Evolutionary conservation across 1,140 invertebrate species (phyloP), one percentile per base, ranked within the genome.

Genomic region (Batillaria attramentaria): DNA sequence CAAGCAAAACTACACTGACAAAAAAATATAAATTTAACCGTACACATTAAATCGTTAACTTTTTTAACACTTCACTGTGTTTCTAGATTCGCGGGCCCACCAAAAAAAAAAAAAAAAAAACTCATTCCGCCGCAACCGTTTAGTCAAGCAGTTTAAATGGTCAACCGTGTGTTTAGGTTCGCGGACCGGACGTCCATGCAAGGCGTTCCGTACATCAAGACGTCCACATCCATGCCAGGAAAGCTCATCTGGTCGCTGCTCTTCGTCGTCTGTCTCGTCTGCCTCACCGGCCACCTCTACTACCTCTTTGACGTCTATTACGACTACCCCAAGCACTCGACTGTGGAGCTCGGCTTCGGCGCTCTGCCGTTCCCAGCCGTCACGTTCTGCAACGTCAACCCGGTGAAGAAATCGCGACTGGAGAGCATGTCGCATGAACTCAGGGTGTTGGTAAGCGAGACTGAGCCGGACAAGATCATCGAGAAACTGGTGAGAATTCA

Each of bases 361-460:
- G 72, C 79, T n/a, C 72, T 87, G 28, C 43, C 50, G 5, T 86
- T 86, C 74, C 86, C 86, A 1, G 85, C 86, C 24, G 81, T 87
- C 13, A 86, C 86, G 20, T 75, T 87, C 57, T 87, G 86, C 77
- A 87, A 86, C 65, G 73, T 84, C 35, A 87, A 87, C 72, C 81
- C 84, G 1, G 33, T 86, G 31, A 66, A 77, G 28, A 68, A 54
- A 41, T 82, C 81, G 13, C 37, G 65, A 37, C 28, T 83, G 3
- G 1, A 66, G 13, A 2, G 18, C 6, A 72, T 68, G 3, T 72
- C 72, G 0, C 20, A 74, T 31, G 41, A 73, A 1, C 60, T 85
- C 10, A 82, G 76, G 69, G 16, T 5, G 1, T 54, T 83, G 50
- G 69, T 77, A 6, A 60, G 50, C n/a, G n/a, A 39, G 70, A 80